Conservation (phyloP, 2,888 invertebrate genomes). For the Platypus cylindrus region DNA sequence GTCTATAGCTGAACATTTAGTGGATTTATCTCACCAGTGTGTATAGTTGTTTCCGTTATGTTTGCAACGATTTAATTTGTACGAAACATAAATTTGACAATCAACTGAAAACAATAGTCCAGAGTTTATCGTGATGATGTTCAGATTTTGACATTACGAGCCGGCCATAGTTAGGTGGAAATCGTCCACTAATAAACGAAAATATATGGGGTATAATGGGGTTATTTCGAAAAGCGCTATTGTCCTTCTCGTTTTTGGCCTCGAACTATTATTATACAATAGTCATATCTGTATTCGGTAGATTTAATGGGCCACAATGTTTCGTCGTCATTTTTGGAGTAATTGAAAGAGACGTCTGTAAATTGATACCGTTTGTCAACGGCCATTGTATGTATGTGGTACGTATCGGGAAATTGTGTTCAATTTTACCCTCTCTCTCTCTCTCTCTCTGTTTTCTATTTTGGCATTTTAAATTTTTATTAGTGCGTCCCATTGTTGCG, state of each 20-base stretch:
- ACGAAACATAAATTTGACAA: slow-evolving; percentile 39
- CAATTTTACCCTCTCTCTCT: slow-evolving; percentile 12
- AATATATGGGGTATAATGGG: slow-evolving; percentile 31
- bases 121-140: slow-evolving; percentile 38
- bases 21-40: no score
- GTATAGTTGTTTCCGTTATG: no score
- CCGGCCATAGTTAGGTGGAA: slow-evolving; percentile 34
- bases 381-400: slow-evolving; percentile 9
- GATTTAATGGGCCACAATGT: slow-evolving; percentile 28
- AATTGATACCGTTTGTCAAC: slow-evolving; percentile 23
- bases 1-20: no score
- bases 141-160: slow-evolving; percentile 37
- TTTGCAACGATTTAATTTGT: slow-evolving; percentile 37
- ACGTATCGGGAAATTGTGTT: slow-evolving; percentile 12
- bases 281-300: slow-evolving; percentile 30
- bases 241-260: slow-evolving; percentile 22
- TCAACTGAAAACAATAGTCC: slow-evolving; percentile 38
- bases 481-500: no score
- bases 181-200: slow-evolving; percentile 34
- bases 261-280: slow-evolving; percentile 20
- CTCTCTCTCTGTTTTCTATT: no score
- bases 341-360: slow-evolving; percentile 26
- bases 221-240: no score
- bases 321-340: slow-evolving; percentile 27
- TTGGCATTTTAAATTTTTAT: no score